Conservation (phyloP, 2,797 vertebrate species). For the Pogoniulus pusillus region DNA sequence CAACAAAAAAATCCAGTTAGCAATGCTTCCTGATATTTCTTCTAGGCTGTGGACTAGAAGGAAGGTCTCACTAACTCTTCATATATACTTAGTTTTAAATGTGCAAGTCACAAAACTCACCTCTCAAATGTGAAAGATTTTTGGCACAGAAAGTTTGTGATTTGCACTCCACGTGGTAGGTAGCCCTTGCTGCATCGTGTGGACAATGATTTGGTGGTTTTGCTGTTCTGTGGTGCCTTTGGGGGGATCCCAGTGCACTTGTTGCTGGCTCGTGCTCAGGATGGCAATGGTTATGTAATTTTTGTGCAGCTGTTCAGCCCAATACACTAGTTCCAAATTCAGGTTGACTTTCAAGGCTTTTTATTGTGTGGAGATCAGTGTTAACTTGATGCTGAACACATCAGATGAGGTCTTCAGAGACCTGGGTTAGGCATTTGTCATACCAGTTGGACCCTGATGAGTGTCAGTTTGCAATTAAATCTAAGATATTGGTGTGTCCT, state of each 20-base stretch:
- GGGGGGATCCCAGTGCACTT: accelerated
- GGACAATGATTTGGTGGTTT: background rate
- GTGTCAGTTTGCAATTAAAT: background rate
- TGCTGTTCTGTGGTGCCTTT: background rate
- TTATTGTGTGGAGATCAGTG: background rate
- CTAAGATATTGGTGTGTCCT: background rate
- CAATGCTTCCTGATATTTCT: background rate
- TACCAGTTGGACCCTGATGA: background rate
- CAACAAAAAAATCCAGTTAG: background rate
- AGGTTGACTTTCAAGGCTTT: background rate
- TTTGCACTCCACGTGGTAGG: background rate
- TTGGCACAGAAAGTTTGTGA: background rate
- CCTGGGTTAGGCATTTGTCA: background rate
- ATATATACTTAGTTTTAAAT: background rate
- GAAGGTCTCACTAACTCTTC: background rate
- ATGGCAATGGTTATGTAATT: background rate
- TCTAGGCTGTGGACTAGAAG: background rate
- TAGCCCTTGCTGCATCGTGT: background rate
- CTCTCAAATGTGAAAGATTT: accelerated
- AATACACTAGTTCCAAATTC: background rate
- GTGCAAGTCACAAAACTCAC: background rate
- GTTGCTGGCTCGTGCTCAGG: background rate
- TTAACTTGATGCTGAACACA: background rate
- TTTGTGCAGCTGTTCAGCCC: background rate
- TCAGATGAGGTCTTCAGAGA: background rate